Evolutionary conservation across 2,888 invertebrate species (phyloP).

Genomic region (Eupithecia pulchellata): DNA sequence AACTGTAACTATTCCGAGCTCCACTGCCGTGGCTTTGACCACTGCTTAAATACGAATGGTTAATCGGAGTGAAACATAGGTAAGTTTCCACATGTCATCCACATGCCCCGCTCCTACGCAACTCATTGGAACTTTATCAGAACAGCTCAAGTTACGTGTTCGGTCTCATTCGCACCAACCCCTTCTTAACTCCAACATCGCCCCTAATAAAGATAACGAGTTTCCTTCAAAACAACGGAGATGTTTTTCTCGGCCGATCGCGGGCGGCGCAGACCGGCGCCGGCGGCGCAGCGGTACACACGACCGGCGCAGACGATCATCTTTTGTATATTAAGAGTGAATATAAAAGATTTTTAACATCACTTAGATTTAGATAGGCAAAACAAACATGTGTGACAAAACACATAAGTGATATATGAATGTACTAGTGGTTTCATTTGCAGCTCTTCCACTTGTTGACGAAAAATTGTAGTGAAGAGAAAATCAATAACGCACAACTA

Average conservation of each 20-base stretch:
- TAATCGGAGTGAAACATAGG: neutral
- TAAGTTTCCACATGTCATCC: neutral
- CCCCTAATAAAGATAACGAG: slow-evolving; percentile 61
- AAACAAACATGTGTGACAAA: no score
- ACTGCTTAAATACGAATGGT: neutral
- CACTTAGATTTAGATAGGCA: no score
- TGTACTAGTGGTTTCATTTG: no score
- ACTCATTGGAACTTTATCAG: slow-evolving; percentile 2
- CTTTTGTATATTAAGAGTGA: neutral
- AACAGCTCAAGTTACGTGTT: neutral
- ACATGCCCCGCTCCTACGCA: neutral
- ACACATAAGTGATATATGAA: no score
- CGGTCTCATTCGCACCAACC: slow-evolving; percentile 40
- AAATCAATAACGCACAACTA: no score
- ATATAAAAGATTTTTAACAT: neutral
- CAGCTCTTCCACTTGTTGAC: no score
- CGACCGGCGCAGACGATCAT: slow-evolving; percentile 21
- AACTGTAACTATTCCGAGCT: neutral
- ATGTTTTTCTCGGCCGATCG: slow-evolving; percentile 52
- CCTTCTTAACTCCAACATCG: slow-evolving; percentile 51
- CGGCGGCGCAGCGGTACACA: slow-evolving; percentile 14
- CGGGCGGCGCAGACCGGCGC: slow-evolving; percentile 24
- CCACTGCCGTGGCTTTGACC: neutral
- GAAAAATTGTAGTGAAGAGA: no score
- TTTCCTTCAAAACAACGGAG: slow-evolving; percentile 57